phyloP scores from a whole-genome alignment of 2,797 vertebrate species.

The Cynodonichthys magdalenae region DNA sequence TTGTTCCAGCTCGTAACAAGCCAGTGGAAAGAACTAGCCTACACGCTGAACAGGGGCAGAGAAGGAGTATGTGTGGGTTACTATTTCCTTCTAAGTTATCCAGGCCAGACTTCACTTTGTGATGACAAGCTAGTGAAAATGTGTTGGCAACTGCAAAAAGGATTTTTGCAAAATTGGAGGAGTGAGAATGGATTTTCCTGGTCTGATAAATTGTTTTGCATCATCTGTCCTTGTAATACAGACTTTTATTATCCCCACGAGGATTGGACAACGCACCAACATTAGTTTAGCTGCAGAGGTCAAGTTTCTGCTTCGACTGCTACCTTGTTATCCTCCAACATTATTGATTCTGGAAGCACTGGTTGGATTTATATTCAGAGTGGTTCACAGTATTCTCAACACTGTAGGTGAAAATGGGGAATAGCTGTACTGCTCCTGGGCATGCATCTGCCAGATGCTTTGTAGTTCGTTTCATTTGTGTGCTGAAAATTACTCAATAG shows the following conservation, averaged over 20 bases:
- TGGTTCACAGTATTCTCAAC: slow-evolving; percentile 3
- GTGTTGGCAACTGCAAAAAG: slow-evolving; percentile 11
- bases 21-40: neutral
- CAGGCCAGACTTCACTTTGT: neutral
- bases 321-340: slow-evolving; percentile 33
- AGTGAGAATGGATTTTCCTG: slow-evolving; percentile 14
- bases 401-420: slow-evolving; percentile 17
- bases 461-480: neutral
- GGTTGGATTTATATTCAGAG: slow-evolving; percentile 17
- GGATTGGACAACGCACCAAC: slow-evolving; percentile 5
- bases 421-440: slow-evolving; percentile 7
- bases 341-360: slow-evolving; percentile 46
- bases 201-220: slow-evolving; percentile 9
- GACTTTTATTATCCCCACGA: slow-evolving; percentile 14
- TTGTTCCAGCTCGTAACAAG: neutral
- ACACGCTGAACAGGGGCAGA: neutral
- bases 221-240: slow-evolving; percentile 8
- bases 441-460: slow-evolving; percentile 8
- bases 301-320: slow-evolving; percentile 31
- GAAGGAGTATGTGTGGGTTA: neutral
- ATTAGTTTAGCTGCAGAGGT: slow-evolving; percentile 34
- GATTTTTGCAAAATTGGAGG: slow-evolving; percentile 3
- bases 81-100: neutral
- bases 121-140: slow-evolving; percentile 4
- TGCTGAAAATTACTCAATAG: neutral